Percentiles rank a stretch among this genome's conserved stretches.
Conservation (phyloP, 2,888 invertebrate genomes). For the Idaea aversata region DNA sequence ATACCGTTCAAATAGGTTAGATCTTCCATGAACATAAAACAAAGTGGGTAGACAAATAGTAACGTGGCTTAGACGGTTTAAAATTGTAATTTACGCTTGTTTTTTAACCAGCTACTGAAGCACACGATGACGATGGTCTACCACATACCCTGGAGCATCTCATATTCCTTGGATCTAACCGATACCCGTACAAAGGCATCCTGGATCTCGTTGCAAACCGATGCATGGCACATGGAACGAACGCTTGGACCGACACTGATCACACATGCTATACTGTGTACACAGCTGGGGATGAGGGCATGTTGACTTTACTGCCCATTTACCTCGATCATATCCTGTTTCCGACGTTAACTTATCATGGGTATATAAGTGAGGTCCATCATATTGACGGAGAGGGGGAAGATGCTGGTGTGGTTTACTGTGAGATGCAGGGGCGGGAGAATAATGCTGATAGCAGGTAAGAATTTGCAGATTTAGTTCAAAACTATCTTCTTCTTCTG, state of each 20-base stretch:
- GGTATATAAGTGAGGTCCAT: conserved; percentile 94
- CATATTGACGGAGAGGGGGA: conserved; percentile 93
- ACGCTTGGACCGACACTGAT: conserved; percentile 93
- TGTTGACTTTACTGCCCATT: conserved; percentile 92
- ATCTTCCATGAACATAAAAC: not conserved
- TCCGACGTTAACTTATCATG: conserved; percentile 90
- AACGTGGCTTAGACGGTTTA: not conserved
- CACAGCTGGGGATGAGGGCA: conserved; percentile 91
- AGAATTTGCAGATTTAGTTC: conserved; percentile 15
- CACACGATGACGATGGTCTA: conserved; percentile 94
- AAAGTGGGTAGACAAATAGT: not conserved
- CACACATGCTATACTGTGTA: conserved; percentile 95
- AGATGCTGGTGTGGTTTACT: conserved; percentile 97
- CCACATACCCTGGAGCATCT: conserved; percentile 96
- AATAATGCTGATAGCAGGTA: conserved; percentile 87
- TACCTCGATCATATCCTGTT: conserved; percentile 94
- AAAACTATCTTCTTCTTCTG: too few species aligned
- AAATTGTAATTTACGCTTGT: not conserved
- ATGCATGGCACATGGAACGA: conserved; percentile 94
- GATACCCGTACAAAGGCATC: conserved; percentile 94
- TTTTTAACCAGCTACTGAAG: conserved; percentile 87
- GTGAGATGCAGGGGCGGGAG: conserved; percentile 95
- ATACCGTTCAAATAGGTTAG: too few species aligned
- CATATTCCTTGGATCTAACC: conserved; percentile 93
- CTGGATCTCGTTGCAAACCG: conserved; percentile 93